Base-by-base conservation (phyloP, 2,113 vertebrate genomes). In the Leiothrix lutea region DNA sequence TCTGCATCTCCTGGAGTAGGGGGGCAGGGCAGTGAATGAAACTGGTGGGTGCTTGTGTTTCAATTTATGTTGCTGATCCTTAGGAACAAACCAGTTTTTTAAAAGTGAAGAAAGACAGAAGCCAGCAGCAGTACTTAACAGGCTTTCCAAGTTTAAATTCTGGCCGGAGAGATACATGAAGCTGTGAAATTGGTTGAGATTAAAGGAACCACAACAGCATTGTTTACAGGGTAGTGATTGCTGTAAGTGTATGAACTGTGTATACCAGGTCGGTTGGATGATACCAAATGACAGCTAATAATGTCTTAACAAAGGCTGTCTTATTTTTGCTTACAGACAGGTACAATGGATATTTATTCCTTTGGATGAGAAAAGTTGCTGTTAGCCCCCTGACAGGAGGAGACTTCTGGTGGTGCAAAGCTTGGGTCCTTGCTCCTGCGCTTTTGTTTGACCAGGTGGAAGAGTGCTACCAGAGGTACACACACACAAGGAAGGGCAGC, bases 401-500 rank as follows among this genome's bases (percentile, higher is more conserved):
- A 97, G 53, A 64, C 89, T 96, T 74, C 65, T 44, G 75, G 21
- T 60, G 29, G 6, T 72, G 50, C 91, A 81, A 48, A 61, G 81
- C 53, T 94, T 53, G 56, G 8, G 44, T 50, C 40, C 25, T 75
- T 80, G 12, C 33, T 94, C 86, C 24, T 81, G 93, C 26, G 2
- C 51, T 17, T 77, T 56, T 20, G 44, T 48, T 86, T 66, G 17
- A 92, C 88, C 81, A 94, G 97, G 60, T 95, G 95, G 95, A 97
- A 98, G 74, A 99, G 36, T 0, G 98, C 98, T 26, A 97, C 97
- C 14, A 92, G 42, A 8, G 98, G 99, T 71, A 99, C 93, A 22
- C 97, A 97, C 20, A 98, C 4, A 1, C 97, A 88, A 0, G 99
- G 98, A 22, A 98, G 10, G 14, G 75, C 28, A 45, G 94, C 96